phyloP scores from a whole-genome alignment of 2,113 vertebrate species.

The Potamarius usumacintae region DNA sequence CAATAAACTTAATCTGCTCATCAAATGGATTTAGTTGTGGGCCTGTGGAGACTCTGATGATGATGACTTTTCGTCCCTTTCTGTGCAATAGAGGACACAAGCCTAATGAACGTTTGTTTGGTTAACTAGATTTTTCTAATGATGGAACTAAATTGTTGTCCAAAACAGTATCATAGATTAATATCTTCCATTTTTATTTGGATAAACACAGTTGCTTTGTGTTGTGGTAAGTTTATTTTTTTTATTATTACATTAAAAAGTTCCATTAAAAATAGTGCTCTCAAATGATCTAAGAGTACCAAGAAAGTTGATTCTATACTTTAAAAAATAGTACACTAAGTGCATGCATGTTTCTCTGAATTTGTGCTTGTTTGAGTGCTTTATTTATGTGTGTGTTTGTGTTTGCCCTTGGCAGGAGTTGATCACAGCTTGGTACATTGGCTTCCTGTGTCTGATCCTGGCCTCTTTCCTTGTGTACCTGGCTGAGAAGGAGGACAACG shows the following conservation, averaged over 20 bases:
- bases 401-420: constrained; percentile 80
- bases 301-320: background rate
- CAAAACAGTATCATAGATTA: background rate
- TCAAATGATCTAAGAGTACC: background rate
- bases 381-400: constrained; percentile 29
- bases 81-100: background rate
- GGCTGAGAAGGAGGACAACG: constrained; percentile 96
- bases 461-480: constrained; percentile 96
- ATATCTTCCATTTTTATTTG: background rate
- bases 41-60: background rate
- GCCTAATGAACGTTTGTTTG: background rate
- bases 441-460: constrained; percentile 96
- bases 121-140: background rate
- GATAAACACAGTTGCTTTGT: background rate
- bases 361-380: background rate
- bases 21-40: background rate
- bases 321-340: background rate
- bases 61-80: background rate
- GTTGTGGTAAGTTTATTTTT: background rate
- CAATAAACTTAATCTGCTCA: constrained; percentile 9
- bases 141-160: background rate
- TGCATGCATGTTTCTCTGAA: background rate
- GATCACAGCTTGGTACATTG: constrained; percentile 99
- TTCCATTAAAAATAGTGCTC: background rate
- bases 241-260: background rate